Base-by-base conservation (phyloP, 2,888 invertebrate species). In the Nebria brevicollis region DNA sequence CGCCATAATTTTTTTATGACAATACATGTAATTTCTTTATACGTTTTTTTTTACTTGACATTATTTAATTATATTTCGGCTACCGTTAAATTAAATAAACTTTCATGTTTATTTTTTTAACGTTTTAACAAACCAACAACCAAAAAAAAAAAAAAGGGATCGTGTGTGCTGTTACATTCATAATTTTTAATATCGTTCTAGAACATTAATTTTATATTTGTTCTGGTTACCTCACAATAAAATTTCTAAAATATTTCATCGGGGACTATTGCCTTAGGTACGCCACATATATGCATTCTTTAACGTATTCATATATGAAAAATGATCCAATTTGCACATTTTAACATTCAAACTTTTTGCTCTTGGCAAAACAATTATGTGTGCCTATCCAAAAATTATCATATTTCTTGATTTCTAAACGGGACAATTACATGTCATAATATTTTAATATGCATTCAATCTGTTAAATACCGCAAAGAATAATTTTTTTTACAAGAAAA, bases 71-170 rank as follows among this genome's bases (percentile, higher is more conserved):
- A 77, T 72, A 72, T 72, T 72, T 78, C 41, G 25, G 74, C 74
- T 78, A 78, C 74, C 78, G 77, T 77, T 54, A 77, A 73, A 77
- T 73, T 77, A 68, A 70, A 42, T 70, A 72, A 20, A 78, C 73
- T 78, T 78, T 78, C 77, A 54, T 54, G 54, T 54, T 54, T 11
- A 54, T 54, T 54, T 54, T 54, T 54, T 54, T 54, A 54, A 34
- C 34, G 34, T 34, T 34, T 54, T 54, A 54, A 54, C 54, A 54
- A 54, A 54, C 7, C 8, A 7, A 1, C 13, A 54, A 54, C 54
- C 4, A 54, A 54, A 54, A 11, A 54, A 54, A 54, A 54, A 54
- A 11, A 54, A 11, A 11, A 54, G 4, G 11, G 54, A 34, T 54
- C 13, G 54, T 54, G 13, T 54, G 8, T 54, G 54, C 34, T 34